Percentiles rank a stretch among this genome's conserved stretches.
phyloP scores from a whole-genome alignment of 2,888 invertebrate genomes.

The Cephus runcator region DNA sequence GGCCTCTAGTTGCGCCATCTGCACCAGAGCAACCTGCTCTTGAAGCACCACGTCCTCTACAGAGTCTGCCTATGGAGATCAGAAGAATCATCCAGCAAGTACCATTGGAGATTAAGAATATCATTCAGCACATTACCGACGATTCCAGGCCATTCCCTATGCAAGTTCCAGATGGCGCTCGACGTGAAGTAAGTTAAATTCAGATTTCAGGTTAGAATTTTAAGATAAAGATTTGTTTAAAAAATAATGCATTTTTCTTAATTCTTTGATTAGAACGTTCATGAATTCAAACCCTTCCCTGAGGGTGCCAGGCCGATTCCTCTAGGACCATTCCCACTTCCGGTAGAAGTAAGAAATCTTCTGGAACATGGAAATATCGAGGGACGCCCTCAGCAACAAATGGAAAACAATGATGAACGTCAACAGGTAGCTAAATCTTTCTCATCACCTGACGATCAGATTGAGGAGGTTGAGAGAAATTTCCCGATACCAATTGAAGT shows the following conservation, averaged over 20 bases:
- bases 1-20: constrained; percentile 33
- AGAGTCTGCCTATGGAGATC: constrained; percentile 59
- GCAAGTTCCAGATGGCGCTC: constrained; percentile 49
- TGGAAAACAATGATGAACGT: constrained; percentile 44
- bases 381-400: constrained; percentile 42
- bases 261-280: constrained; percentile 33
- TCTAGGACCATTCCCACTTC: constrained; percentile 50
- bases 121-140: constrained; percentile 56
- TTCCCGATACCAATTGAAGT: constrained; percentile 55
- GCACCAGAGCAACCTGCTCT: constrained; percentile 38
- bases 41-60: constrained; percentile 57
- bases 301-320: constrained; percentile 52
- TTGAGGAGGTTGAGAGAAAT: constrained; percentile 50
- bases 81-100: constrained; percentile 57
- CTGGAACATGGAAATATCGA: constrained; percentile 58
- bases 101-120: constrained; percentile 56
- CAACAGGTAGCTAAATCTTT: constrained; percentile 52
- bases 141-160: constrained; percentile 45
- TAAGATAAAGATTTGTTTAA: neutral
- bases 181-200: constrained; percentile 47
- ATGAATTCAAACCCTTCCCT: constrained; percentile 58
- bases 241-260: neutral
- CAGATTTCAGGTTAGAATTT: neutral
- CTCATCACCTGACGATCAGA: constrained; percentile 50
- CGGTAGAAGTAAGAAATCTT: constrained; percentile 55